These are phyloP conservation scores for Nemotelus nigrinus DNA, from an alignment of 2,888 invertebrate species.

Conservation along the genomic window DNA sequence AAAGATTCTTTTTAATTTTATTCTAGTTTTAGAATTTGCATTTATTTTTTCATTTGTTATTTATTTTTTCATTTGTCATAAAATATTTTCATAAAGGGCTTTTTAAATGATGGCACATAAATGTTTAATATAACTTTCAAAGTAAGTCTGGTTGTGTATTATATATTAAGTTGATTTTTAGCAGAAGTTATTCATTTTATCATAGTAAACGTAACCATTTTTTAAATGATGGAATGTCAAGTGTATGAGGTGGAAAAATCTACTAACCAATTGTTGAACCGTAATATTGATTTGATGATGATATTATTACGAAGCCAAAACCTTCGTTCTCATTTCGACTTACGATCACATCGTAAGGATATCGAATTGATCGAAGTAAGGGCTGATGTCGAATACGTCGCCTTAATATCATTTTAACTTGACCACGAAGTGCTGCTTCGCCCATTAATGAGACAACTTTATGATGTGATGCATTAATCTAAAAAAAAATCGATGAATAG, in stretches of 20 bases:
- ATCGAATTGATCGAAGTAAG: constrained; percentile 54
- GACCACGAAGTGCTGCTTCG: constrained; percentile 85
- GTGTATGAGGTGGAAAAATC: neutral
- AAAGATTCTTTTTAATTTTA: neutral
- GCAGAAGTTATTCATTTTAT: too few species aligned
- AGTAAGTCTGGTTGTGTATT: too few species aligned
- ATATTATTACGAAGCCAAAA: constrained; percentile 98
- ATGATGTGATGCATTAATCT: constrained; percentile 86
- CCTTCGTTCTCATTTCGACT: constrained; percentile 92
- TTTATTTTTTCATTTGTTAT: too few species aligned
- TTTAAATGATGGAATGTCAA: too few species aligned
- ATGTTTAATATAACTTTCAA: too few species aligned
- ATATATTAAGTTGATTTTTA: too few species aligned
- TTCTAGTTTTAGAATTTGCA: too few species aligned
- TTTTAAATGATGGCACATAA: too few species aligned
- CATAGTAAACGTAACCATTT: too few species aligned
- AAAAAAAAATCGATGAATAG: constrained; percentile 54
- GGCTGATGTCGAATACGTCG: constrained; percentile 64
- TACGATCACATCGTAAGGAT: constrained; percentile 92
- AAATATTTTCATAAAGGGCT: too few species aligned
- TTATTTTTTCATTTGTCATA: too few species aligned
- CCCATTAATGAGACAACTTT: constrained; percentile 94
- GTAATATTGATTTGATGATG: constrained; percentile 82
- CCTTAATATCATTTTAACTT: constrained; percentile 82
- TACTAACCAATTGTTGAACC: constrained; percentile 84